Base-by-base conservation (phyloP, 2,113 vertebrate species). In the Plotosus lineatus region DNA sequence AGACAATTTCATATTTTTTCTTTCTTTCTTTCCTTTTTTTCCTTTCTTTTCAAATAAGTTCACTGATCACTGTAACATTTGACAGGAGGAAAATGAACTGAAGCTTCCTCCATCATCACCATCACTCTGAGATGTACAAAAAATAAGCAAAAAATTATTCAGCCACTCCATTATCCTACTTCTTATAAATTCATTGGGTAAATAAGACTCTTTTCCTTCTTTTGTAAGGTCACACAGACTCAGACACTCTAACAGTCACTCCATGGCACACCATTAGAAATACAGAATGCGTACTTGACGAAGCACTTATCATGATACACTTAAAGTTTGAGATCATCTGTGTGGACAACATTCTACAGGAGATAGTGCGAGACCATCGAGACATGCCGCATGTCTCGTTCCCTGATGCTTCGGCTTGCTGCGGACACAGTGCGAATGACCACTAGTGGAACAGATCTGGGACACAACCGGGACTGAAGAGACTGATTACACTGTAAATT, bases 381-480 rank as follows among this genome's bases (percentile, higher is more conserved):
- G 88, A 91, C 63, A 85, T 66, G 86, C 87, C 84, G 81, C 46
- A 19, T 82, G 83, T 85, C 88, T 90, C 90, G 80, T 92, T 85
- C 91, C 92, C 90, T 89, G 88, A 93, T 42, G 85, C 91, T 88
- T 92, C 85, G 87, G 85, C 91, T 86, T 84, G 88, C 88, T 88
- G 89, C 87, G 88, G 91, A 92, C 88, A 89, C 91, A 91, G 90
- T 88, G 89, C 90, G 82, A 81, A 84, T 6, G 53, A 80, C 80
- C 78, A 84, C 60, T 75, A 84, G 55, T 69, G 71, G 84, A 76
- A 74, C 60, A 73, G 19, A 33, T 36, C 7, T 21, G 4, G 17
- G 46, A 51, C 21, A 72, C 15, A 50, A 51, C 28, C 28, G 23
- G 33, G 31, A 19, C 69, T n/a, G n/a, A n/a, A n/a, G n/a, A 44